Evolutionary conservation across 2,888 invertebrate species (phyloP), one percentile per base, ranked within the genome.

Genomic region (Synergus gifuensis): DNA sequence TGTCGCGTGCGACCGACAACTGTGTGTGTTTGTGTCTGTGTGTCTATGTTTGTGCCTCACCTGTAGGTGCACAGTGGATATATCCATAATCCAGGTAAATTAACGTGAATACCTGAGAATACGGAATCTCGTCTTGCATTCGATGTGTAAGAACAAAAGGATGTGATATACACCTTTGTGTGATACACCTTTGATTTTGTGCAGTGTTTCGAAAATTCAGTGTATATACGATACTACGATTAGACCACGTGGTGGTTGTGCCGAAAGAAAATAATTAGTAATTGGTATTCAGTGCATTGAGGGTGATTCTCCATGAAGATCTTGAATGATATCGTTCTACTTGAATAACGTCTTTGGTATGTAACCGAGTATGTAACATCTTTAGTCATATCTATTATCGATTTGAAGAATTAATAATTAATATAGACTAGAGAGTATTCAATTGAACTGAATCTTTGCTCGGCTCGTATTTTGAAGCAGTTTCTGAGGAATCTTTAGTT

Each of bases 1-100:
- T 73, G 73, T 73, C 73, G 73, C 73, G 73, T 73, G 73, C 73
- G 73, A 73, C n/a, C 73, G 46, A 49, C 69, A 49, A 54, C 36
- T 73, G 49, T 40, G 36, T 16, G 3, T 66, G 66, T 28, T 2
- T 28, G 28, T 28, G 1, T 28, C 1, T 54, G 49, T 16, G 3
- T 44, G 66, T 73, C 36, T 54, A 36, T 16, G 3, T 44, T 44
- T 73, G 54, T 73, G 73, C 73, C 73, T 73, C 69, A 69, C 69
- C 69, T 69, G 69, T 69, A 49, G 69, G 69, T 36, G n/a, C 36
- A 73, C n/a, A n/a, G 40, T 42, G 66, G 42, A 66, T 42, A 66
- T 40, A 66, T 18, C n/a, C 18, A 18, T 58, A 12, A 46, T 11
- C 8, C 36, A 28, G 22, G 60, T 60, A 22, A 54, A 44, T n/a